Evolutionary conservation across 2,888 invertebrate genomes (phyloP), one percentile per base, ranked within the genome.

Genomic region (Lydus trimaculatus): DNA sequence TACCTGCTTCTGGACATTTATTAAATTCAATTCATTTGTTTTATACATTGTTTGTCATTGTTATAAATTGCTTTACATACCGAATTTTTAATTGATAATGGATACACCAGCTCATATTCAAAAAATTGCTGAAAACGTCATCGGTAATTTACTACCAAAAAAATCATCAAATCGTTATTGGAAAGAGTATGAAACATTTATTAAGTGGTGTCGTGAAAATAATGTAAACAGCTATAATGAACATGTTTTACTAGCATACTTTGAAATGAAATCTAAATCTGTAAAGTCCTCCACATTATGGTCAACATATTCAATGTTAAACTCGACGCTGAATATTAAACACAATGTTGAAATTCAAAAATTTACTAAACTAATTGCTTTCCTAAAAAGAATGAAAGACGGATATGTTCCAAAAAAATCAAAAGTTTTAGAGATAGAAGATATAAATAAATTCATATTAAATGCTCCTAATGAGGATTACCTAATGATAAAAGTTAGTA

Each of bases 381-480:
- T 65, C 25, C 56, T 68, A 56, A 68, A 65, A 65, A 64, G 65
- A 52, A 43, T n/a, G 11, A 68, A 65, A 31, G 59, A 59, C 31
- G 59, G 68, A 61, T 68, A 68, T 60, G 58, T 67, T n/a, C 59
- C 64, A 66, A 65, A 58, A 59, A 68, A 65, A 56, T 65, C 65
- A 5, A 61, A 68, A 68, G 20, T 48, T 28, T 36, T 61, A 52
- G 56, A 48, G 56, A 60, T 61, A 20, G 64, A 68, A 39, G 65
- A 68, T 31, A 65, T 65, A 33, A 25, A 64, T 59, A 56, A 58
- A 60, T 67, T 58, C 48, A 59, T 64, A 17, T 17, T 6, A 59
- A 23, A 64, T n/a, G 58, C 67, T 20, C 64, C 67, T 3, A 58
- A 67, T 67, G 59, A 63, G 17, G 31, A 11, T 58, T 59, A 59